These are phyloP conservation scores for Scaptomyza montana DNA, from an alignment of 1,140 invertebrate species.

Conservation along the genomic window DNA sequence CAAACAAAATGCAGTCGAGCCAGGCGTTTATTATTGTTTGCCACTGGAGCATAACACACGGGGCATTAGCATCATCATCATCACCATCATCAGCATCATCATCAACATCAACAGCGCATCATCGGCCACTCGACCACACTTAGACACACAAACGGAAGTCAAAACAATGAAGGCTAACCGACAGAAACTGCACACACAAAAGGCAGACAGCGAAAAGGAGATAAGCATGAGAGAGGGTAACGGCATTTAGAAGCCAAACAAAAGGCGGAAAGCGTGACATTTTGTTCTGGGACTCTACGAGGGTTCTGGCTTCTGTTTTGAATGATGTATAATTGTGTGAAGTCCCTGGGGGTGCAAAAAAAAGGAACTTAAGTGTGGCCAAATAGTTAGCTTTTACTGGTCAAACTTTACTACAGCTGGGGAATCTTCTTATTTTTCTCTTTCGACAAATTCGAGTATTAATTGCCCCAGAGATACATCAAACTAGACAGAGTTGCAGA, in stretches of 20 bases:
- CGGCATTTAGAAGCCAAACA: conserved; percentile 26
- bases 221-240: conserved; percentile 12
- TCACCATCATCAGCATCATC: conserved; percentile 13
- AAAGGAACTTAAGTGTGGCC: conserved; percentile 34
- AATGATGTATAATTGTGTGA: conserved; percentile 51
- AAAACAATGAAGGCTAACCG: conserved; percentile 61
- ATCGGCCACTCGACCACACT: conserved; percentile 31
- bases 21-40: conserved; percentile 72
- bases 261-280: conserved; percentile 44
- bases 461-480: conserved; percentile 44
- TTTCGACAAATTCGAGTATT: conserved; percentile 31
- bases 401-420: conserved; percentile 8
- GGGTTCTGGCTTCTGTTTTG: conserved; percentile 24
- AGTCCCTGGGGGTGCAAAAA: conserved; percentile 19
- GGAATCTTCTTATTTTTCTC: conserved; percentile 4
- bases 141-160: conserved; percentile 52
- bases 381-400: conserved; percentile 35
- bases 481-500: conserved; percentile 30
- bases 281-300: conserved; percentile 21
- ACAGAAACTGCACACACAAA: conserved; percentile 42
- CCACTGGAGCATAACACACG: conserved; percentile 57
- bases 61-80: not conserved
- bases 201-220: conserved; percentile 15
- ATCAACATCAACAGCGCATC: conserved; percentile 42
- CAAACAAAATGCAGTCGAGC: conserved; percentile 53